Evolutionary conservation across 1,140 invertebrate genomes (phyloP).

Genomic region (Condylostylus longicornis): DNA sequence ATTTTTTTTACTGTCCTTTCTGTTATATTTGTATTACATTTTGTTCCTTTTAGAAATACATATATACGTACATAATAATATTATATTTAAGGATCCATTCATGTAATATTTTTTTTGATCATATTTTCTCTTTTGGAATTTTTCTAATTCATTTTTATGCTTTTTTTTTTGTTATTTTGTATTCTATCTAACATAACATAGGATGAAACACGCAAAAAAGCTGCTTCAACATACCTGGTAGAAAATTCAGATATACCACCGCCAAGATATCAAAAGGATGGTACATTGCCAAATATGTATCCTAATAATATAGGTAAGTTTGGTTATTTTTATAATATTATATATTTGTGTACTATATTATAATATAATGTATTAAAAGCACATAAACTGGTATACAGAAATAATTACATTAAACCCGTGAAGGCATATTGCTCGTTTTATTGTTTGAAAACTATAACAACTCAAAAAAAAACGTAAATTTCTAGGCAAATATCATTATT

Average conservation of each 20-base stretch:
- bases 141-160: slow-evolving; percentile 3
- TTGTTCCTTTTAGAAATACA: too few species aligned
- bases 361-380: neutral
- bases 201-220: slow-evolving; percentile 42
- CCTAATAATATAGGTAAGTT: slow-evolving; percentile 32
- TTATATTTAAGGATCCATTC: too few species aligned
- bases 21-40: too few species aligned
- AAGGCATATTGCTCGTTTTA: too few species aligned
- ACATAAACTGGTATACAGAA: neutral
- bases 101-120: too few species aligned
- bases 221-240: slow-evolving; percentile 42
- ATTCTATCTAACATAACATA: slow-evolving; percentile 17
- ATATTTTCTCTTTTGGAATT: too few species aligned
- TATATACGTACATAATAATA: too few species aligned
- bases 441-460: too few species aligned
- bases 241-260: slow-evolving; percentile 34
- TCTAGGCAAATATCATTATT: too few species aligned
- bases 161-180: slow-evolving; percentile 4
- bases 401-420: neutral
- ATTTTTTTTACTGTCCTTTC: too few species aligned
- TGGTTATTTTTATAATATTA: slow-evolving; percentile 4
- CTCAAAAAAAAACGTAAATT: too few species aligned
- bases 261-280: slow-evolving; percentile 32
- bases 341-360: neutral
- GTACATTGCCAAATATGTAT: slow-evolving; percentile 35